Evolutionary conservation across 2,797 vertebrate species (phyloP).

Genomic region (Ambastaia sidthimunki): DNA sequence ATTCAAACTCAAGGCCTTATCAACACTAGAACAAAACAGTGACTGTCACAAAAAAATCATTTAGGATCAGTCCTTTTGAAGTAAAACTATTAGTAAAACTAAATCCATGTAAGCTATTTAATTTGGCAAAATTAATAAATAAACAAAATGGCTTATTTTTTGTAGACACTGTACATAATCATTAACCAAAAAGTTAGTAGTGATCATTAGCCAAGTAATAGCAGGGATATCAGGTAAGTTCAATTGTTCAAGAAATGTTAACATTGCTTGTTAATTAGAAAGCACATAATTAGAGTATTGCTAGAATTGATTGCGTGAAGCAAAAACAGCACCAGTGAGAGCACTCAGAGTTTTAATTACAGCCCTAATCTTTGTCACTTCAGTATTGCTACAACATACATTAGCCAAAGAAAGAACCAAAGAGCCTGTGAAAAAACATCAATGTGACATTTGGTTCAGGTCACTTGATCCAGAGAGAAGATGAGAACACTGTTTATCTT

Average conservation of each 20-base stretch:
- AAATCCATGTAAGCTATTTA: background rate
- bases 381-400: background rate
- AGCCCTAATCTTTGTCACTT: constrained; percentile 5
- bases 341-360: constrained; percentile 42
- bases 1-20: too few relatives aligned
- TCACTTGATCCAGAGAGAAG: constrained; percentile 39
- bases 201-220: background rate
- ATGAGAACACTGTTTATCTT: constrained; percentile 45
- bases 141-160: background rate
- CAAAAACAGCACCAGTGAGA: constrained; percentile 8
- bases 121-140: background rate
- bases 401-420: background rate
- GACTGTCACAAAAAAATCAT: too few relatives aligned
- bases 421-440: background rate
- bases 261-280: constrained; percentile 14
- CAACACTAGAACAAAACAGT: too few relatives aligned
- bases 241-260: background rate
- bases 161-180: background rate
- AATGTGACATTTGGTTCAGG: constrained; percentile 44
- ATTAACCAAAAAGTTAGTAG: background rate
- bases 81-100: too few relatives aligned
- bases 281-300: constrained; percentile 17
- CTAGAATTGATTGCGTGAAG: constrained; percentile 10
- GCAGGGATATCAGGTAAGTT: background rate
- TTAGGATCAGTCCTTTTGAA: too few relatives aligned